phyloP scores from a whole-genome alignment of 2,113 vertebrate genomes.

The Azemiops feae region DNA sequence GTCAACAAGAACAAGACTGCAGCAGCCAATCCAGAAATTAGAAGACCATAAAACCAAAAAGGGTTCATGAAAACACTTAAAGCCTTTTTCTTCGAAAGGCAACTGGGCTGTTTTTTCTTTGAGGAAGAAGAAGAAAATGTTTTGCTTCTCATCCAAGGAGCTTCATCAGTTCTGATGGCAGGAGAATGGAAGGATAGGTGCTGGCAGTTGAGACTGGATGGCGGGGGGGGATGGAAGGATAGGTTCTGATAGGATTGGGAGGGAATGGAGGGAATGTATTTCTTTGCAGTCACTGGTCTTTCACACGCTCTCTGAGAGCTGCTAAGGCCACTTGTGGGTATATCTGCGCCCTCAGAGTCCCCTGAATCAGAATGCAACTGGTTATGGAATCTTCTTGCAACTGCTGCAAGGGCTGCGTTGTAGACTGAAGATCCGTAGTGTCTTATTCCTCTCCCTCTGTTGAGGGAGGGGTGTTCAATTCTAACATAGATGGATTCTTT shows the following conservation, averaged over 20 bases:
- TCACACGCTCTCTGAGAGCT: too few relatives aligned
- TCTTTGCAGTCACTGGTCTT: too few relatives aligned
- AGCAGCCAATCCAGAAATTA: background rate
- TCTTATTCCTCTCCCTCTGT: background rate
- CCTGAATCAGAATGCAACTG: background rate
- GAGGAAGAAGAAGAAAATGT: background rate
- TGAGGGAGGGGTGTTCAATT: background rate
- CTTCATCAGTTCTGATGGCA: too few relatives aligned
- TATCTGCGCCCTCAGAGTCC: too few relatives aligned
- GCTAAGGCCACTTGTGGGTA: too few relatives aligned
- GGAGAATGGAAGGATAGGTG: too few relatives aligned
- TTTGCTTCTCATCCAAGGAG: too few relatives aligned
- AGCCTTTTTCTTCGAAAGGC: background rate
- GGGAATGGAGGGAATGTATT: too few relatives aligned
- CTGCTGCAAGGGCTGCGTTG: background rate
- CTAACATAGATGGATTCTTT: background rate
- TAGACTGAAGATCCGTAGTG: background rate
- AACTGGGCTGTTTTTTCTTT: background rate
- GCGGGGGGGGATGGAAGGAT: too few relatives aligned
- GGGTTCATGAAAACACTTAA: background rate
- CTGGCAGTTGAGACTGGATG: too few relatives aligned
- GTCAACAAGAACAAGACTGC: background rate
- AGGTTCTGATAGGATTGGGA: too few relatives aligned
- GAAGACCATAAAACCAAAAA: background rate
- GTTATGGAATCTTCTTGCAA: background rate